A percentile compares a stretch with the other conserved stretches of the same genome.
These are phyloP conservation scores for Dicrurus megarhynchus DNA, from an alignment of 2,113 vertebrate species.

Conservation along the genomic window DNA sequence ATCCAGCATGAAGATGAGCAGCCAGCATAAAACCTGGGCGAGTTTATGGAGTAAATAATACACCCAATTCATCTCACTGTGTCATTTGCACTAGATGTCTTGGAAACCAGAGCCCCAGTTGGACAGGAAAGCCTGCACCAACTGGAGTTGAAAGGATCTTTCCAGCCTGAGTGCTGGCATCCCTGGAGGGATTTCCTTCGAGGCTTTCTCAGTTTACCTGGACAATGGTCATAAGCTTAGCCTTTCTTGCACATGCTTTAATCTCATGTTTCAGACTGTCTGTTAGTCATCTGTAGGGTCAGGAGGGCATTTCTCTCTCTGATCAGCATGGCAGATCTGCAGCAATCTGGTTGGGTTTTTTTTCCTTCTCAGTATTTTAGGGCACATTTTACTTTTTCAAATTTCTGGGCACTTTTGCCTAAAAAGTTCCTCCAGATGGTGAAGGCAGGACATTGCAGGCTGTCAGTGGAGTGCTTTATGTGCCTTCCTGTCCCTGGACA, in stretches of 20 bases:
- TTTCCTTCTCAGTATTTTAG: not conserved
- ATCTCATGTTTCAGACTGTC: not conserved
- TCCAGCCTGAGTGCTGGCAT: not conserved
- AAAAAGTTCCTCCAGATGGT: not conserved
- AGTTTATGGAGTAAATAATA: not conserved
- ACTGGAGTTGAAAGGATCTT: not conserved
- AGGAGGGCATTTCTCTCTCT: not conserved
- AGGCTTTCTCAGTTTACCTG: slow-evolving; percentile 15
- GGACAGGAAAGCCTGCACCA: not conserved
- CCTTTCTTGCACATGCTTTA: not conserved
- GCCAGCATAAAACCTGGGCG: not conserved
- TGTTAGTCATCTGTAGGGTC: not conserved
- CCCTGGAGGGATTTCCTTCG: slow-evolving; percentile 4
- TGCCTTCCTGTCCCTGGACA: not conserved
- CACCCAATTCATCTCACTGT: not conserved
- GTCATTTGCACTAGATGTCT: not conserved
- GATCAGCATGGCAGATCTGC: not conserved
- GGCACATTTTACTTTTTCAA: not conserved
- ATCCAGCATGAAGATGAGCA: not conserved
- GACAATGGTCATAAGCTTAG: not conserved
- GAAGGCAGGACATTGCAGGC: not conserved
- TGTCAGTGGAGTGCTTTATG: not conserved
- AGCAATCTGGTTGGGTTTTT: not conserved
- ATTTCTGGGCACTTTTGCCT: not conserved
- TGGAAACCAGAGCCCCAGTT: not conserved